Conservation (phyloP, 2,797 vertebrate species). For the Botia almorhae region DNA sequence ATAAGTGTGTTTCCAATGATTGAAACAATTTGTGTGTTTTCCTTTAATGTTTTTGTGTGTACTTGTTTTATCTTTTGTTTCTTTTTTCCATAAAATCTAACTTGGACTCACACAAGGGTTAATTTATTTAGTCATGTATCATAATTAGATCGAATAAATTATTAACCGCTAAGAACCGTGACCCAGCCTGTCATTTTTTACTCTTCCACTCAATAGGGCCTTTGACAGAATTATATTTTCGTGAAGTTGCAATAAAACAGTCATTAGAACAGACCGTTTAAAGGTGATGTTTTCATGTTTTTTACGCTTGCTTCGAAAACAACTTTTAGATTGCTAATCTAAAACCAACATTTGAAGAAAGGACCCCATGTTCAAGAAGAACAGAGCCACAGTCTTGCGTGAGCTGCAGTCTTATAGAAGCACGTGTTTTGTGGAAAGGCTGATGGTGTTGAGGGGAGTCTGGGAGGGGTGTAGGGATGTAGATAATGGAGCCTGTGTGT, state of each 20-base stretch:
- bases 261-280: slow-evolving; percentile 28
- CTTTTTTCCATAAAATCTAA: slow-evolving; percentile 2
- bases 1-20: too few species aligned
- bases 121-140: slow-evolving; percentile 45
- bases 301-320: slow-evolving; percentile 28
- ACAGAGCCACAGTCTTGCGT: slow-evolving; percentile 54
- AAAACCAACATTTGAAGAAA: slow-evolving; percentile 51
- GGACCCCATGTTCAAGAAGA: slow-evolving; percentile 45
- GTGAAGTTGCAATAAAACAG: slow-evolving; percentile 21
- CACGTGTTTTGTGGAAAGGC: slow-evolving; percentile 38
- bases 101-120: slow-evolving; percentile 6
- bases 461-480: slow-evolving; percentile 35
- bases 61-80: not conserved
- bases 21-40: too few species aligned
- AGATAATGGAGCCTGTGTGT: slow-evolving; percentile 61
- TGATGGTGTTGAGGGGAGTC: slow-evolving; percentile 31
- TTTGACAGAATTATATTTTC: slow-evolving; percentile 21
- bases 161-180: slow-evolving; percentile 1
- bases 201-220: slow-evolving; percentile 20
- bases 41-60: slow-evolving; percentile 31
- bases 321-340: slow-evolving; percentile 55
- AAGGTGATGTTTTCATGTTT: slow-evolving; percentile 17
- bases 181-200: slow-evolving; percentile 12
- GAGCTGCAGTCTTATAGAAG: slow-evolving; percentile 9
- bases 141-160: slow-evolving; percentile 54